A percentile compares a stretch with the other conserved stretches of the same genome.
Evolutionary conservation across 1,140 invertebrate species (phyloP).

Genomic region (Geopemphigus sp.): DNA sequence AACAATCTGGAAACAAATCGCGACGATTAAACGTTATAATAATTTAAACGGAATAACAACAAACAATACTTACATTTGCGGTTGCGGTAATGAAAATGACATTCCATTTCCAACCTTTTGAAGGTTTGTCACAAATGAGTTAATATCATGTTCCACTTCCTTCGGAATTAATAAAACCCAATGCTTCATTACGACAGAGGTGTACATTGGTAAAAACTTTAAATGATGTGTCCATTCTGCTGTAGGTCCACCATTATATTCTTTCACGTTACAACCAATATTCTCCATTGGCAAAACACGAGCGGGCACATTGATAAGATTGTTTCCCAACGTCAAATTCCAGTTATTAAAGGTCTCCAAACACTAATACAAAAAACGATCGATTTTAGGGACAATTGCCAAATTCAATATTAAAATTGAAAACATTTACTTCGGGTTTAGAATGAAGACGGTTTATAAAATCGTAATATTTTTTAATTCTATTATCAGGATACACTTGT

Average conservation of each 20-base stretch:
- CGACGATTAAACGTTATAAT: neutral
- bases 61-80: conserved; percentile 34
- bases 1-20: neutral
- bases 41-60: neutral
- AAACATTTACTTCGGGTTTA: conserved; percentile 56
- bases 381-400: too few relatives aligned
- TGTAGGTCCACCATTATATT: conserved; percentile 55
- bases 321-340: conserved; percentile 71
- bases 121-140: neutral
- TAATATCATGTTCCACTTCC: neutral
- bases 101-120: neutral
- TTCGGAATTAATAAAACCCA: conserved; percentile 17
- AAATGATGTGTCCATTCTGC: conserved; percentile 65
- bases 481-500: conserved; percentile 61
- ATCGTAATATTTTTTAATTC: conserved; percentile 60
- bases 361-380: conserved; percentile 54
- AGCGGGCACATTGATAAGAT: conserved; percentile 64
- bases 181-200: neutral
- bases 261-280: conserved; percentile 62
- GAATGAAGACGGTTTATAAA: conserved; percentile 54
- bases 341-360: conserved; percentile 58
- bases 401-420: neutral
- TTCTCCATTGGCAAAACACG: conserved; percentile 66
- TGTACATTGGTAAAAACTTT: neutral
- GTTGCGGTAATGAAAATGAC: conserved; percentile 21